Base-by-base conservation (phyloP, 2,888 invertebrate species). In the Melikaiella ostensackeni region DNA sequence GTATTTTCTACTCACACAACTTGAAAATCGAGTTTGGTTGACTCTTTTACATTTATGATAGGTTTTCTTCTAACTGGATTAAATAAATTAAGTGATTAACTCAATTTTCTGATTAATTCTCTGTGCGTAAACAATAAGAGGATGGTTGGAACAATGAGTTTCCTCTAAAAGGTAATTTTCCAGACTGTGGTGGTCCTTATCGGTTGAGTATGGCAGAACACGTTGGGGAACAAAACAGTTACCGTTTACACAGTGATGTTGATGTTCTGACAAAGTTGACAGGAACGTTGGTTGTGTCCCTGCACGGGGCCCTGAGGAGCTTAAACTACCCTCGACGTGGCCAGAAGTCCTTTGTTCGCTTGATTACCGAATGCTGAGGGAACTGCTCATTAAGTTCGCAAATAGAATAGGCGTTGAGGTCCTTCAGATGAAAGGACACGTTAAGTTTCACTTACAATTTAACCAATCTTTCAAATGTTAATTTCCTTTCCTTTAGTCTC, bases 371-470 rank as follows among this genome's bases (percentile, higher is more conserved):
- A 86, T 82, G 84, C 85, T 84, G 79, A 82, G 82, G 84, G 81
- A 86, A 88, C 86, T 85, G 84, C 84, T 89, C 88, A 89, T 89
- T 89, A 88, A 86, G 85, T 86, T 80, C 75, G 86, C 86, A 88
- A 88, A 89, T 83, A 87, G 84, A 83, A 74, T 80, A 70, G 50
- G 70, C 70, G 70, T 50, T 46, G 50, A 70, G 33, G 50, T 70
- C 27, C 70, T 70, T 50, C 70, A 70, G 13, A 50, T 30, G 70
- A 70, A 70, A 70, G 70, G 70, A 55, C 30, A 70, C 70, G 50
- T 27, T 73, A 57, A 33, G 33, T 19, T 66, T 30, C 66, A 38
- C 27, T 46, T 73, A 7, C 30, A 73, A 30, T 30, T 42, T 19
- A 73, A 19, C 8, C 27, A 3, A 76, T 59, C 27, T 27, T 64